Evolutionary conservation across 1,140 invertebrate species (phyloP).

Genomic region (Melitaea cinxia): DNA sequence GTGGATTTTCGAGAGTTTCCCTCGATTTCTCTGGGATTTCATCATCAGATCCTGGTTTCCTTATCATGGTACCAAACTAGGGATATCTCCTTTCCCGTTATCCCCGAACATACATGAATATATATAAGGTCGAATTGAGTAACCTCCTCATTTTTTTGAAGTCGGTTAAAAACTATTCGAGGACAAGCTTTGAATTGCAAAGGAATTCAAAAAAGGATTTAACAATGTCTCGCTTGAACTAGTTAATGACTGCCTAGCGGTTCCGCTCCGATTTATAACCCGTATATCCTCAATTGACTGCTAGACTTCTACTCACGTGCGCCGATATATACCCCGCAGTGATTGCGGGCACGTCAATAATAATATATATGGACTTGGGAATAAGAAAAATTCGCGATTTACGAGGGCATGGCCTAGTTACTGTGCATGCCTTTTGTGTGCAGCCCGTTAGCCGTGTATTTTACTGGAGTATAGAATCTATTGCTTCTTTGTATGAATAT

Average conservation of each 20-base stretch:
- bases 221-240: no score
- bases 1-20: no score
- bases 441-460: neutral
- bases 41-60: no score
- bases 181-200: no score
- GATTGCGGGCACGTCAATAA: constrained; percentile 62
- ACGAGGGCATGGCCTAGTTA: constrained; percentile 11
- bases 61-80: no score
- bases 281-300: neutral
- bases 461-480: constrained; percentile 1
- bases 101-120: no score
- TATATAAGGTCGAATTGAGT: no score
- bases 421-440: constrained; percentile 2
- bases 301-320: constrained; percentile 50
- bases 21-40: no score
- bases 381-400: constrained; percentile 41
- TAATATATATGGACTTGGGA: constrained; percentile 51
- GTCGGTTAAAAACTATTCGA: no score
- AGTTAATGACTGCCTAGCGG: neutral
- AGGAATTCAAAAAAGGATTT: no score
- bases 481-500: neutral
- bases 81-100: no score
- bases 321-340: constrained; percentile 59
- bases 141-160: no score
- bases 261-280: neutral